Conservation (phyloP, 1,140 invertebrate genomes). For the Heliconius congener region DNA sequence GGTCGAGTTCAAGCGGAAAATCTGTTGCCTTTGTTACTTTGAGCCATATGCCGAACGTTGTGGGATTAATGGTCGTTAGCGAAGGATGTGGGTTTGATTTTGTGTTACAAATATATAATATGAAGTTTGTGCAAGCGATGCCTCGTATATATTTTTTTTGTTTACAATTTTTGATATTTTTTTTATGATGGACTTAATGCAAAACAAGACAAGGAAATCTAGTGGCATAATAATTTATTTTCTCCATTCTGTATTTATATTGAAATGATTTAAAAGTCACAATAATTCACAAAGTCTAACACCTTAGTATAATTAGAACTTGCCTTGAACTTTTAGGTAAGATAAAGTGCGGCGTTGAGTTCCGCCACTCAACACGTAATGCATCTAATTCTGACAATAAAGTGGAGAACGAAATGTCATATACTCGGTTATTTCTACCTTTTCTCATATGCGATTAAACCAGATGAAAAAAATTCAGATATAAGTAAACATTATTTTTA, state of each 20-base stretch:
- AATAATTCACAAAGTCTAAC: too few species aligned
- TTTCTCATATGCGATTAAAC: too few species aligned
- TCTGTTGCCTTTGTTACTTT: constrained; percentile 10
- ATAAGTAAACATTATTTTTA: neutral
- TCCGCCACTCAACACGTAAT: neutral
- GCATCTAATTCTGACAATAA: neutral
- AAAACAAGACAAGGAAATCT: too few species aligned
- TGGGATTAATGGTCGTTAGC: neutral
- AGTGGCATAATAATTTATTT: too few species aligned
- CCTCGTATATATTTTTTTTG: too few species aligned
- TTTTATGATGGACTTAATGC: too few species aligned
- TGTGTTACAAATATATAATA: neutral
- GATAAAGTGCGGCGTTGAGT: neutral
- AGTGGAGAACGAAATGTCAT: neutral
- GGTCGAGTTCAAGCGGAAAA: constrained; percentile 2
- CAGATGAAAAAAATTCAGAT: neutral
- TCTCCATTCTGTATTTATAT: too few species aligned
- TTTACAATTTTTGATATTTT: too few species aligned
- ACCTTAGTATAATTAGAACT: neutral
- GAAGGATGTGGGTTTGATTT: neutral
- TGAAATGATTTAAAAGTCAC: too few species aligned
- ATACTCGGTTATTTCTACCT: too few species aligned
- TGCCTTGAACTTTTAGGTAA: neutral
- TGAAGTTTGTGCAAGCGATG: neutral
- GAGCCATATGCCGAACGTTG: neutral